Base-by-base conservation (phyloP, 2,888 invertebrate species). In the Tyria jacobaeae region DNA sequence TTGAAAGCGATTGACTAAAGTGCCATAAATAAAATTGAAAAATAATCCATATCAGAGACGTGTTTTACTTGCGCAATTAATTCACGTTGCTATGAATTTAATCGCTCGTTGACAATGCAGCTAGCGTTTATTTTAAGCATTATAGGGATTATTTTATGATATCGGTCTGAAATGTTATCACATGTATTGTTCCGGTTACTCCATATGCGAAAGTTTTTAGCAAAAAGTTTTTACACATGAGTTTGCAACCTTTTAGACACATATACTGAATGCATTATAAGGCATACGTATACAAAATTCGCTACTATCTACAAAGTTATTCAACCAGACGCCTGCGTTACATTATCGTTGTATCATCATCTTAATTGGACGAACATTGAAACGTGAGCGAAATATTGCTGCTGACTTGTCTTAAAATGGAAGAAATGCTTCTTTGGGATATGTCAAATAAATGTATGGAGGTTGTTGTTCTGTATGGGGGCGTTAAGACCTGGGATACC, bases 81-180 rank as follows among this genome's bases (percentile, higher is more conserved):
- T 76, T 78, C 68, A 57, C 63, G 41, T 60, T 66, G 61, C 75
- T 81, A 80, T 81, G 73, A 80, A 77, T 82, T 81, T 78, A 80
- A 78, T 80, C 77, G 72, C 71, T 72, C 73, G 59, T 63, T 78
- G 75, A 76, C 74, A 78, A 78, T 83, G 75, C 78, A 79, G 76
- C 73, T 68, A 70, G 72, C 79, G 80, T 84, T 82, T 81, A 83
- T 83, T 83, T 76, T 79, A 68, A 68, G 75, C 74, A 79, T 80
- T 78, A 79, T 74, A 73, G 64, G 79, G 82, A 85, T 84, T 84
- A 84, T 79, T 80, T 80, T 78, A 57, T 68, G 77, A 78, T 82
- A 82, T 84, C 84, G 57, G 73, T 62, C 58, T 67, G 75, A 78
- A 77, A 78, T 84, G 77, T 81, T 82, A 79, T 81, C 81, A 74